These are phyloP conservation scores for Prochilodus magdalenae DNA, from an alignment of 2,113 vertebrate species.

Conservation along the genomic window DNA sequence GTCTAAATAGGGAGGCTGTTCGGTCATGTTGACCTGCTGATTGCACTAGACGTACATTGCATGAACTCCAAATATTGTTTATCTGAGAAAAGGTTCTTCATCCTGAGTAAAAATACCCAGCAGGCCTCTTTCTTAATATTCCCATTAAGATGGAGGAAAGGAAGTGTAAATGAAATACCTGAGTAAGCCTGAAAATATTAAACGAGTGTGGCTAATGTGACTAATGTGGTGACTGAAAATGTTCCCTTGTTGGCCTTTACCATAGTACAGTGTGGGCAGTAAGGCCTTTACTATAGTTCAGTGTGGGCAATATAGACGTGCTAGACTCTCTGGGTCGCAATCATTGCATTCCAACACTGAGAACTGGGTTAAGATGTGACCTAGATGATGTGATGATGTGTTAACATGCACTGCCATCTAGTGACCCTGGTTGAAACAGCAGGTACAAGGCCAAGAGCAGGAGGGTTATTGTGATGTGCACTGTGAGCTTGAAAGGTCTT, in stretches of 20 bases:
- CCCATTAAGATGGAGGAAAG: not conserved
- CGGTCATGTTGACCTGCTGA: no score
- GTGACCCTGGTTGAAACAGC: conserved; percentile 2
- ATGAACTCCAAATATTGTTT: no score
- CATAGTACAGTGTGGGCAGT: not conserved
- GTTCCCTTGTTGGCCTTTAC: not conserved
- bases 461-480: not conserved
- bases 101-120: no score
- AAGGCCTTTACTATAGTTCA: not conserved
- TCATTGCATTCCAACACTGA: not conserved
- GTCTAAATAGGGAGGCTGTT: no score
- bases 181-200: not conserved
- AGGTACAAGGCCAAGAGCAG: not conserved
- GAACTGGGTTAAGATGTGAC: not conserved
- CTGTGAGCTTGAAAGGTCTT: not conserved
- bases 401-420: conserved; percentile 38
- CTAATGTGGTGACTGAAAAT: not conserved
- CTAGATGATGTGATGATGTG: not conserved
- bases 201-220: no score
- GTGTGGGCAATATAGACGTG: not conserved
- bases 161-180: not conserved
- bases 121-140: not conserved
- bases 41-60: no score
- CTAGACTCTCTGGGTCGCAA: not conserved
- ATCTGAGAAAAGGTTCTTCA: not conserved